phyloP scores from a whole-genome alignment of 2,113 vertebrate species.

The Cyphomyrus plagiostoma region DNA sequence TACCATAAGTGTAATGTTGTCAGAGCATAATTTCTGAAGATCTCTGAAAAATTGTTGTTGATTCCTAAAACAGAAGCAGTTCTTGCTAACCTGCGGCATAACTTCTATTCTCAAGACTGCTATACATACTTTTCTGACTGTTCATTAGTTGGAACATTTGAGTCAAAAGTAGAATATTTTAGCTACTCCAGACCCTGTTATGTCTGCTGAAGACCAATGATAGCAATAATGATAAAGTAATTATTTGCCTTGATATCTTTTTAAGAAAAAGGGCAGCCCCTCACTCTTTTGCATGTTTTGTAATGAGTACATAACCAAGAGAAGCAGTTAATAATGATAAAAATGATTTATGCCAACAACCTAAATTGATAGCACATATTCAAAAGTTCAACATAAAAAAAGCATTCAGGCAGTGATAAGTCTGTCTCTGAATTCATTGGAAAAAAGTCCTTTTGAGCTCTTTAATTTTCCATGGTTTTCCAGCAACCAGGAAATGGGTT shows the following conservation, averaged over 20 bases:
- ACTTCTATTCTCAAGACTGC: background rate
- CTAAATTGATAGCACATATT: background rate
- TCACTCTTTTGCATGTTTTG: background rate
- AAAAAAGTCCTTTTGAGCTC: background rate
- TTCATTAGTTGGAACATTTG: background rate
- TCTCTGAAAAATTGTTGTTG: too few relatives aligned
- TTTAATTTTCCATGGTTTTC: background rate
- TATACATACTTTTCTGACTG: background rate
- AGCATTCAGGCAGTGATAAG: background rate
- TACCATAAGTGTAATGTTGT: too few relatives aligned
- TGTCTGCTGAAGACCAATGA: background rate
- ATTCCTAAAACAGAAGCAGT: background rate
- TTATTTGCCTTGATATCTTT: background rate
- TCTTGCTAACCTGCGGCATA: background rate
- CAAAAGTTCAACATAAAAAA: background rate
- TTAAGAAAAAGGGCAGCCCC: background rate
- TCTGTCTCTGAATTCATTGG: background rate
- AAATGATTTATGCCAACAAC: background rate
- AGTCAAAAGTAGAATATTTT: background rate
- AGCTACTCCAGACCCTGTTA: background rate
- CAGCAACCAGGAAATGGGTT: slow-evolving; percentile 23
- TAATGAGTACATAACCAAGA: background rate
- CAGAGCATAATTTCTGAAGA: too few relatives aligned
- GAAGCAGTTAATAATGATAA: background rate
- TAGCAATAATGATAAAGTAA: background rate